Base-by-base conservation (phyloP, 1,140 invertebrate genomes). In the Diorhabda elongata region DNA sequence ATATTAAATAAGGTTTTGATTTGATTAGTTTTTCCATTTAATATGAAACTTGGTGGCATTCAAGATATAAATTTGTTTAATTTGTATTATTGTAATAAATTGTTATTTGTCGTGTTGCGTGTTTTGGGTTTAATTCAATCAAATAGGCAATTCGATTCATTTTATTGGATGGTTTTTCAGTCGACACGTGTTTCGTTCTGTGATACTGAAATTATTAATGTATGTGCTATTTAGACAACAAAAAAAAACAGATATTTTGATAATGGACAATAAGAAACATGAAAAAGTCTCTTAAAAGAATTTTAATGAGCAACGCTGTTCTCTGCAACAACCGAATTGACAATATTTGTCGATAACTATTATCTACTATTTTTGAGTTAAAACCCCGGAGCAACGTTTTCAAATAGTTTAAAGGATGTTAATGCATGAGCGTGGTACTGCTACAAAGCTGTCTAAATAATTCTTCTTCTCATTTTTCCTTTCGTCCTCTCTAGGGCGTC, bases 21-120 rank as follows among this genome's bases (percentile, higher is more conserved):
- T 60, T 60, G 58, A 60, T 60, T 60, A 60, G 58, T 60, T 60
- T 60, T 60, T 60, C 58, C 58, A 60, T 60, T 60, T 26, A 60
- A 60, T 11, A 26, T 11, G 58, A 60, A 60, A 60, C n/a, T 60
- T 60, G 58, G 42, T 11, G 58, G 11, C 58, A 42, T 60, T 60
- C n/a, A n/a, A 8, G 47, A n/a, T 26, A 7, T 60, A 42, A 60
- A 60, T 60, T 60, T 42, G 58, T 60, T 60, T 42, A 42, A 60
- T 60, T 60, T 60, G 58, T 60, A 60, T 52, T 52, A 52, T 52
- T 52, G 47, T 52, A 52, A 52, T 52, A 52, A 52, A 52, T 52
- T 52, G 47, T 52, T 52, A n/a, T 52, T 52, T 52, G 47, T 52
- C 47, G 47, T 52, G 47, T 6, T 52, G 47, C n/a, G 47, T 52